Percentiles rank a stretch among this genome's conserved stretches.
phyloP scores from a whole-genome alignment of 2,888 invertebrate species.

The Drosophila prolongata region DNA sequence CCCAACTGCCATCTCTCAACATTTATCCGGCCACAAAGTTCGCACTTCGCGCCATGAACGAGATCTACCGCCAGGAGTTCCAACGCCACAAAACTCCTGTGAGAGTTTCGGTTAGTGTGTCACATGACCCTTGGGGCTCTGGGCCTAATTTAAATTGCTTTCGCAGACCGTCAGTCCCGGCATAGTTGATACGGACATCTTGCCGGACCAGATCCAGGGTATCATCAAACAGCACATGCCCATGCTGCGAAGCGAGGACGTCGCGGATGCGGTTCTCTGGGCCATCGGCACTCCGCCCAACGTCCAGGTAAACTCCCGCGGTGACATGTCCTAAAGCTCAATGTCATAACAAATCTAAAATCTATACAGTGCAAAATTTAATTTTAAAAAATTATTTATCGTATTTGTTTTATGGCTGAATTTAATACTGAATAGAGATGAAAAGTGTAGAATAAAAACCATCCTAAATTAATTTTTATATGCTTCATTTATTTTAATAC shows the following conservation, averaged over 20 bases:
- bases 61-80: conserved; percentile 84
- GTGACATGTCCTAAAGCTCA: no score
- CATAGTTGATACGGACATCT: conserved; percentile 81
- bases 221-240: conserved; percentile 78
- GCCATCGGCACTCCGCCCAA: conserved; percentile 80
- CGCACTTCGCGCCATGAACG: conserved; percentile 84
- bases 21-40: conserved; percentile 84
- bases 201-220: conserved; percentile 75
- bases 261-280: conserved; percentile 82
- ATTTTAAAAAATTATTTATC: no score
- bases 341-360: no score
- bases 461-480: no score
- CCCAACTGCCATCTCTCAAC: conserved; percentile 81
- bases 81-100: conserved; percentile 79
- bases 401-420: no score
- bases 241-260: conserved; percentile 77
- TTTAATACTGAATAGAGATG: no score
- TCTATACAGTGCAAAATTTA: no score
- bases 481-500: no score
- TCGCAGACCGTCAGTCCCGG: conserved; percentile 82
- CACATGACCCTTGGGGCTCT: not conserved
- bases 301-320: conserved; percentile 71
- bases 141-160: not conserved
- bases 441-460: no score
- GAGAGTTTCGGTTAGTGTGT: conserved; percentile 81